A percentile compares a stretch with the other conserved stretches of the same genome.
These are phyloP conservation scores for Lasioglossum zephyrum DNA, from an alignment of 2,888 invertebrate species.

Conservation along the genomic window DNA sequence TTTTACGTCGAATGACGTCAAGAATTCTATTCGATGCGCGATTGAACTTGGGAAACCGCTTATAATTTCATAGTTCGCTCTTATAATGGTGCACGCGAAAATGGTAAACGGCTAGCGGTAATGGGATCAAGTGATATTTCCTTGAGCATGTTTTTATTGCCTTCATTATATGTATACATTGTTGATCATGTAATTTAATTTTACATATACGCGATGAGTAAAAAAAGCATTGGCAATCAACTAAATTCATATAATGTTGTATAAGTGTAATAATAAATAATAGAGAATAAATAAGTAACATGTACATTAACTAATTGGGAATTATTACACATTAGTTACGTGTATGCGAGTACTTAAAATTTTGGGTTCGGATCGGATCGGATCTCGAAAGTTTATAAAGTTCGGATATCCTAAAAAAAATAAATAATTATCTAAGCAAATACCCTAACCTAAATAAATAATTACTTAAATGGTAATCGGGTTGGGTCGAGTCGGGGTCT, in stretches of 20 bases:
- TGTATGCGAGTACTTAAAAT: too few relatives aligned
- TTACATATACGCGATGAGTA: neutral
- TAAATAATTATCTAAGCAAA: too few relatives aligned
- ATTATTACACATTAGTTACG: neutral
- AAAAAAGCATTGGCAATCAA: neutral
- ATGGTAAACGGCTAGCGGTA: neutral
- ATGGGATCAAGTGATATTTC: neutral
- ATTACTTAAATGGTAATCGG: too few relatives aligned
- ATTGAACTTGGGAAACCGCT: neutral
- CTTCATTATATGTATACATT: neutral
- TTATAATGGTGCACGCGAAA: neutral
- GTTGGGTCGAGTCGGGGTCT: too few relatives aligned
- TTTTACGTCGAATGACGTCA: conserved; percentile 27
- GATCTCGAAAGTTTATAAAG: too few relatives aligned
- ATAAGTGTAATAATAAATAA: neutral
- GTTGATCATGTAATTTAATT: neutral
- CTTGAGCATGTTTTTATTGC: neutral
- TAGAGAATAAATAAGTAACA: neutral
- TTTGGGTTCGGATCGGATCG: too few relatives aligned
- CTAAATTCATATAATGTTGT: neutral
- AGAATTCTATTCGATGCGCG: neutral
- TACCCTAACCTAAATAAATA: too few relatives aligned
- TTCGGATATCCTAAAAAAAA: too few relatives aligned
- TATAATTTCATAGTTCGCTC: neutral
- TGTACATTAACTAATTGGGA: neutral